Base-by-base conservation (phyloP, 1,140 invertebrate genomes). In the Heliothis virescens region DNA sequence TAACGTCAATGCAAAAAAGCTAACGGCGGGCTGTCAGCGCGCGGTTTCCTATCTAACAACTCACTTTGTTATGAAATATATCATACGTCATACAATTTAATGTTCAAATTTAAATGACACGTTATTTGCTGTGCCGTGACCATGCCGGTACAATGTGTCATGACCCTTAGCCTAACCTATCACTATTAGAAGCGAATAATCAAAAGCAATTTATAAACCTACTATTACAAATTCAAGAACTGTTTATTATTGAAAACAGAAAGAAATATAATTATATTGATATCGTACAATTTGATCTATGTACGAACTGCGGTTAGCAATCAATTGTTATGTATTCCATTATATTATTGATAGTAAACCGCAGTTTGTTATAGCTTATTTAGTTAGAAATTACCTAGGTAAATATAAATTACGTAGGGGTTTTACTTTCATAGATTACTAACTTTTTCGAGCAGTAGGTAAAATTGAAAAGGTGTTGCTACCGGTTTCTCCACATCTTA, bases 191-290 rank as follows among this genome's bases (percentile, higher is more conserved):
- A 9, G 34, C 34, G 34, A 18, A 13, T 57, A 57, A 18, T 15
- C 0, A 57, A 57, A 57, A 11, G 16, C 0, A 13, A 16, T 18
- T 57, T 57, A 21, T 4, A 18, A 13, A 57, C 16, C 55, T 21
- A 18, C 16, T 57, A 57, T 57, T 57, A 21, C 55, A 41, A 41
- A 41, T 41, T 18, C 16, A 57, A 21, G 16, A 62, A 26, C 21
- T 62, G 29, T 34, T 62, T 34, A 26, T 26, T 62, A 62, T 62
- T 62, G 10, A 26, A 12, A 62, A 62, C 29, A 18, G 59, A 62
- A 55, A 55, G 52, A 62, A 62, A 62, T 62, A 15, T 62, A 62
- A 62, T 62, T 29, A 62, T 34, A 62, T 62, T 13, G 11, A 62
- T 62, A 62, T 34, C 59, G 4, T 15, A 62, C 21, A 29, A 62